phyloP scores from a whole-genome alignment of 1,140 invertebrate genomes.

The Brachionus rotundiformis region DNA sequence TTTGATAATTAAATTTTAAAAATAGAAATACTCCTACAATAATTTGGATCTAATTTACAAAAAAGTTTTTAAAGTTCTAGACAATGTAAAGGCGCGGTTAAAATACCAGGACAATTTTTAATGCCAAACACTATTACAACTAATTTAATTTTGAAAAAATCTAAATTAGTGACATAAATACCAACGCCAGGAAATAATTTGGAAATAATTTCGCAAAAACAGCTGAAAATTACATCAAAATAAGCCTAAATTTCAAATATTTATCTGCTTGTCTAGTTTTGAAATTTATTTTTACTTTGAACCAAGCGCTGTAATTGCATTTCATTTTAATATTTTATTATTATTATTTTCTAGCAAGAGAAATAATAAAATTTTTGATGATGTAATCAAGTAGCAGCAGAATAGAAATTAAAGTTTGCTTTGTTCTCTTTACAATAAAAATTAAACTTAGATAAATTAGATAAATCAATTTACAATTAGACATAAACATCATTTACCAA shows the following conservation, averaged over 20 bases:
- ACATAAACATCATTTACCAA: no score
- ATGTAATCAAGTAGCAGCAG: slow-evolving; percentile 12
- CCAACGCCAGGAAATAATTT: not conserved
- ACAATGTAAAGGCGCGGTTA: not conserved
- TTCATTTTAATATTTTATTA: slow-evolving; percentile 4
- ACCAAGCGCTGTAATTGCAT: not conserved
- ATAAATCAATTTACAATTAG: no score
- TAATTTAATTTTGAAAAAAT: not conserved
- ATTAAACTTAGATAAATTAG: not conserved
- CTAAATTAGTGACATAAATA: not conserved
- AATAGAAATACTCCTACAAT: no score
- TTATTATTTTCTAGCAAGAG: not conserved
- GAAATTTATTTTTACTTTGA: not conserved
- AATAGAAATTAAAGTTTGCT: not conserved
- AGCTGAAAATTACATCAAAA: not conserved
- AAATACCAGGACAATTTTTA: not conserved
- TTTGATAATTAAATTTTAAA: no score
- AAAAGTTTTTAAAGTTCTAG: not conserved
- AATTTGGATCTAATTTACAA: no score
- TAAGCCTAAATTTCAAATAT: not conserved
- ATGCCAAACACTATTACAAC: not conserved
- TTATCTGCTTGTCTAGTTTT: not conserved
- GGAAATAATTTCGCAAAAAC: not conserved
- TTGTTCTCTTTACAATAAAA: not conserved
- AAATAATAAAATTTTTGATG: not conserved